phyloP scores from a whole-genome alignment of 2,113 vertebrate species.

The Podarcis muralis region DNA sequence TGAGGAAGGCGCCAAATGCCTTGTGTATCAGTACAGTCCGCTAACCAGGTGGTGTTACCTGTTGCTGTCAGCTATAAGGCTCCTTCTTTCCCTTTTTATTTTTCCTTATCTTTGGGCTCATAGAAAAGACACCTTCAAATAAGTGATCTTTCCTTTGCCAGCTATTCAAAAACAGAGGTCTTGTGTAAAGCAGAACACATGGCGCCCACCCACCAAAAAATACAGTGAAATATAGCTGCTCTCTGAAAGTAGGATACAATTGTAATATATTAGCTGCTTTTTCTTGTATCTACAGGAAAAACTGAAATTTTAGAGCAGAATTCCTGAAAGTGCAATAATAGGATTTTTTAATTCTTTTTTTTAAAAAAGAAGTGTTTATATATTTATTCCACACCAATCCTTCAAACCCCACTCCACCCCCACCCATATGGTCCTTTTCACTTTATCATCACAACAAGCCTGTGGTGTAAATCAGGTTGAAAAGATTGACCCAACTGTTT shows the following conservation, averaged over 20 bases:
- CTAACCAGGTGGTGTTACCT: no score
- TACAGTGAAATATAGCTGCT: neutral
- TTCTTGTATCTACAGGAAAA: neutral
- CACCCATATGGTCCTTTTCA: neutral
- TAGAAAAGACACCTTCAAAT: no score
- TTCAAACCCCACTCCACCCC: no score
- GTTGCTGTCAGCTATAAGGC: no score
- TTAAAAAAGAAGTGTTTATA: neutral
- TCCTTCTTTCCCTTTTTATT: no score
- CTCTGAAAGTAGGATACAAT: neutral
- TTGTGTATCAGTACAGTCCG: no score
- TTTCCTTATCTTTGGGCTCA: no score
- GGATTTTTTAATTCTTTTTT: neutral
- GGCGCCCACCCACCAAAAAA: neutral
- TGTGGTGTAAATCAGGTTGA: neutral
- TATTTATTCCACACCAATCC: neutral
- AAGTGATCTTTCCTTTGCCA: no score
- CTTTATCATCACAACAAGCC: no score
- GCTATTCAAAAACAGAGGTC: no score
- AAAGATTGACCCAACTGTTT: neutral
- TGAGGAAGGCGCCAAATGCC: no score
- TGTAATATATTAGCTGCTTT: neutral
- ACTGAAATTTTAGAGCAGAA: neutral
- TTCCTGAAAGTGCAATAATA: neutral
- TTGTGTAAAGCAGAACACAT: no score